Evolutionary conservation across 2,888 invertebrate species (phyloP).

Genomic region (Apeira syringaria): DNA sequence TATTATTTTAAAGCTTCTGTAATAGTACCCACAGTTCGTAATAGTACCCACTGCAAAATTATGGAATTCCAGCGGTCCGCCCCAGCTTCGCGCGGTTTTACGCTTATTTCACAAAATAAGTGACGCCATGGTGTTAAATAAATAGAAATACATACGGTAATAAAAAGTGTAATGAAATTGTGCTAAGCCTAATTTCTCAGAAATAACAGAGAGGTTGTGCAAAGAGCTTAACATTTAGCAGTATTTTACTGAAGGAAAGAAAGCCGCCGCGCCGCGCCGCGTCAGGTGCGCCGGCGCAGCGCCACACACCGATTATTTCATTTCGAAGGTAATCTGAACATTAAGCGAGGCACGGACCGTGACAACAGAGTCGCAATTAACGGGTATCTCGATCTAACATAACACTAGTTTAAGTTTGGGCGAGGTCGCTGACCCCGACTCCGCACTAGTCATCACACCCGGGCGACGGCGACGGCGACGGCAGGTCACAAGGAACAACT

Average conservation of each 20-base stretch:
- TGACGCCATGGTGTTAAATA: too few species aligned
- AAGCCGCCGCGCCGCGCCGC: not conserved
- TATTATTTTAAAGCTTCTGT: too few species aligned
- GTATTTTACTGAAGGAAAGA: constrained; percentile 5
- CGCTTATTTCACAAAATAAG: too few species aligned
- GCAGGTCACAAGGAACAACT: not conserved
- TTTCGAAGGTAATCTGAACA: constrained; percentile 65
- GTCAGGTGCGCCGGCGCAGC: too few species aligned
- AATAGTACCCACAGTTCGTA: too few species aligned
- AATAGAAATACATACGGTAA: not conserved
- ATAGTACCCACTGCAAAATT: too few species aligned
- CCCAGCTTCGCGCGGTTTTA: too few species aligned
- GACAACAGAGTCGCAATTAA: constrained; percentile 79
- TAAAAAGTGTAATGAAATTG: not conserved
- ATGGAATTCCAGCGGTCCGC: too few species aligned
- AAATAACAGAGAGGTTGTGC: not conserved
- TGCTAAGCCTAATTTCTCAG: constrained; percentile 1
- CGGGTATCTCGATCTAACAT: constrained; percentile 55
- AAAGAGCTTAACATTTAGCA: constrained; percentile 3
- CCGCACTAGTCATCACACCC: not conserved
- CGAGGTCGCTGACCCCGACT: constrained; percentile 21
- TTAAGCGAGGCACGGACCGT: constrained; percentile 75
- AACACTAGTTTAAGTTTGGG: constrained; percentile 26
- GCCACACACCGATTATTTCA: constrained; percentile 32
- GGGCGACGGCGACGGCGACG: not conserved